Base-by-base conservation (phyloP, 2,797 vertebrate genomes). In the Lithobates pipiens region DNA sequence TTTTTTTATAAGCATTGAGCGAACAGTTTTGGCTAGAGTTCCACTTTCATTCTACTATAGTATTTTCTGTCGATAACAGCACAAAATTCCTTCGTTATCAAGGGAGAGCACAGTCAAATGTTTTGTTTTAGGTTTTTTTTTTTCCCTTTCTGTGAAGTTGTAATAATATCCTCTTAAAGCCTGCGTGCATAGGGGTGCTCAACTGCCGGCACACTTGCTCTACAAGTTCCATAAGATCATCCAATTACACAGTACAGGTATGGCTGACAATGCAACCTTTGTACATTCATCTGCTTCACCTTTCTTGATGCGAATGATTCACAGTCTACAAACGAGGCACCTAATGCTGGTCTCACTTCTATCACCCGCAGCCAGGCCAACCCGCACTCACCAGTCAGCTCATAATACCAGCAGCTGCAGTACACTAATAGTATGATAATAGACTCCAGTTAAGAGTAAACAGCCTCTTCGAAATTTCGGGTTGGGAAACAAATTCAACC, bases 261-360 rank as follows among this genome's bases (percentile, higher is more conserved):
- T 3, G 6, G n/a, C 27, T 54, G 18, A 80, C 77, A 80, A 80
- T 80, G 44, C 18, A 29, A 10, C n/a, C 77, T 80, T 80, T 80
- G 77, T 80, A 34, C 23, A 32, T 46, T 32, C 77, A 50, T 11
- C 42, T 54, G 32, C n/a, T 46, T 50, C 67, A 50, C 18, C 42
- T 69, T 46, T 25, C 54, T 44, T 5, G 50, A 67, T 65, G 3
- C 9, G 46, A 11, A 21, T 77, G 76, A 77, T 67, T 67, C 61
- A 65, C 34, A 16, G 42, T 69, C 81, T 54, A 69, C 42, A 23
- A 75, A 57, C 50, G 34, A 34, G 23, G 65, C n/a, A 29, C 27
- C n/a, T 29, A 42, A 34, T 80, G 54, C 67, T 46, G 44, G 18
- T 5, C 10, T 61, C 68, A 36, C n/a, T 25, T 82, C 39, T 42